These are phyloP conservation scores for Oenanthe oenanthe DNA, from an alignment of 2,113 vertebrate species.

Conservation along the genomic window DNA sequence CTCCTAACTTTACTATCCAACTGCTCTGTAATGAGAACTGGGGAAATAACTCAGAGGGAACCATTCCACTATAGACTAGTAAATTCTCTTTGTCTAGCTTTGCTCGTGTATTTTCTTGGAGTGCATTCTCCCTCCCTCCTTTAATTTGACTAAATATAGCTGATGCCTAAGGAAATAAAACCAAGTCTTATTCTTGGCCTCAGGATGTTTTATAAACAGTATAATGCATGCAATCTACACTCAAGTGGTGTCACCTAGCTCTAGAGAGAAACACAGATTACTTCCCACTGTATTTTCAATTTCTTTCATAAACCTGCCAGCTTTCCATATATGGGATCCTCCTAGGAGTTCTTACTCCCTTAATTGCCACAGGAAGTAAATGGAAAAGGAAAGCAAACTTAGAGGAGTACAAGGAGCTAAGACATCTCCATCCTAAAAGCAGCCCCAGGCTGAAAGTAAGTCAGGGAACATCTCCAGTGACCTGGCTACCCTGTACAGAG, in stretches of 20 bases:
- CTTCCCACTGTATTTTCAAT: background rate
- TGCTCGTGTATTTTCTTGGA: background rate
- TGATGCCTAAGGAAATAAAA: slow-evolving; percentile 31
- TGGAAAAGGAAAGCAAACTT: background rate
- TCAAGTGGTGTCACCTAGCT: background rate
- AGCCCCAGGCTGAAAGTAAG: background rate
- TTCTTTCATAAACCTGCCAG: background rate
- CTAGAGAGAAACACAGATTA: background rate
- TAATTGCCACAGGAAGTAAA: background rate
- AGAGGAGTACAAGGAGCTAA: background rate
- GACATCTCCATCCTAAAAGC: background rate
- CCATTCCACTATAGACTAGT: background rate
- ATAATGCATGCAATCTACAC: fast-evolving
- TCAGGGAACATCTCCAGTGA: background rate
- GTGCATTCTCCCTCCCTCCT: background rate
- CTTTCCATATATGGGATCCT: background rate
- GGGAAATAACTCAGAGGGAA: slow-evolving; percentile 41
- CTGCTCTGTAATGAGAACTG: slow-evolving; percentile 9
- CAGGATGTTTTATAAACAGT: background rate
- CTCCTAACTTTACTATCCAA: slow-evolving; percentile 25
- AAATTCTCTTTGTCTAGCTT: slow-evolving; percentile 13
- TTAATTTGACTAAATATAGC: slow-evolving; percentile 13
- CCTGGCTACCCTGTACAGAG: background rate
- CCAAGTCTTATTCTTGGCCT: background rate
- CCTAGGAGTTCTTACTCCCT: background rate